Conservation (phyloP, 2,113 vertebrate genomes). For the Eptesicus fuscus region DNA sequence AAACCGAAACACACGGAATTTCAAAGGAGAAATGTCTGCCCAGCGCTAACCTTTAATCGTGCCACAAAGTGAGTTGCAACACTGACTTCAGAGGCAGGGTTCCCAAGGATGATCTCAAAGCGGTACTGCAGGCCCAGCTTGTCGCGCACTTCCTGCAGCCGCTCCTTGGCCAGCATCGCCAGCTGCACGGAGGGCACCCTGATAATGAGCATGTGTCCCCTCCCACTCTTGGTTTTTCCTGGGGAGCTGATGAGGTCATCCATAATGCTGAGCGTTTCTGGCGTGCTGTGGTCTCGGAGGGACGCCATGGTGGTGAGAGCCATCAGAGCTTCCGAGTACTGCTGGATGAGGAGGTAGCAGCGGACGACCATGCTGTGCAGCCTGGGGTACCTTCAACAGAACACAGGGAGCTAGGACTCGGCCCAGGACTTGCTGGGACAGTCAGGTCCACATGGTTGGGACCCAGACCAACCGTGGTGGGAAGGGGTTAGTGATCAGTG, state of each 20-base stretch:
- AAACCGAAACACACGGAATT: not conserved
- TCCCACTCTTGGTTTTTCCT: slow-evolving; percentile 87
- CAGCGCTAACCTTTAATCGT: slow-evolving; percentile 88
- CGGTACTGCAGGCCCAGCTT: slow-evolving; percentile 94
- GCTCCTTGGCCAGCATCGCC: slow-evolving; percentile 94
- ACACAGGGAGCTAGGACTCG: not conserved
- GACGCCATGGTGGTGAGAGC: slow-evolving; percentile 92
- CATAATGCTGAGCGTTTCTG: slow-evolving; percentile 95
- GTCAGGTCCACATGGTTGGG: not conserved
- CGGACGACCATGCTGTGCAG: slow-evolving; percentile 99
- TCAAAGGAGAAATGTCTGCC: not conserved
- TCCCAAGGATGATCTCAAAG: slow-evolving; percentile 95
- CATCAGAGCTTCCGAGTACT: slow-evolving; percentile 98
- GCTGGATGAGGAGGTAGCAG: slow-evolving; percentile 98
- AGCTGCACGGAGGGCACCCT: slow-evolving; percentile 96
- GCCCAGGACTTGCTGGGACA: not conserved
- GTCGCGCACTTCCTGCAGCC: slow-evolving; percentile 94
- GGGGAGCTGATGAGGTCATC: slow-evolving; percentile 94
- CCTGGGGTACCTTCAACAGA: slow-evolving; percentile 89
- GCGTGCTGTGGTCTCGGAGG: slow-evolving; percentile 94
- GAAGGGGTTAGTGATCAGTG: not conserved
- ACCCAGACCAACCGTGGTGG: not conserved
- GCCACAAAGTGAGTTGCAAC: slow-evolving; percentile 88
- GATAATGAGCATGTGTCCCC: slow-evolving; percentile 96
- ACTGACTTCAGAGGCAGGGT: slow-evolving; percentile 89